Evolutionary conservation across 2,113 vertebrate genomes (phyloP).

Genomic region (Xiphophorus maculatus): DNA sequence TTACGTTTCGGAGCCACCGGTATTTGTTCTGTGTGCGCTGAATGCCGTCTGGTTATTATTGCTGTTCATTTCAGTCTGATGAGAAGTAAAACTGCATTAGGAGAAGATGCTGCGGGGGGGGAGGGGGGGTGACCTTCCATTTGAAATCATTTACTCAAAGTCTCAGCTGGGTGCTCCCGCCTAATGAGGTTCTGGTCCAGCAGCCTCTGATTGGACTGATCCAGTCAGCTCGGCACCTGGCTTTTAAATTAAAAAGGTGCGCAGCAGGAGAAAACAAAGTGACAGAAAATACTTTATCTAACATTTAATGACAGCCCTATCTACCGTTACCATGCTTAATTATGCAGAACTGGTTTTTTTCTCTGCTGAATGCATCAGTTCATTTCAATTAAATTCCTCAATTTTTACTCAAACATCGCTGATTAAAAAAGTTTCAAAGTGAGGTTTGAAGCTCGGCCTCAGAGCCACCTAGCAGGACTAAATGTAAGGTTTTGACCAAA

Average conservation of each 20-base stretch:
- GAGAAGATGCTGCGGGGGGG: not conserved
- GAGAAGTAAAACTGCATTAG: constrained; percentile 13
- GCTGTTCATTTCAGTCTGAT: constrained; percentile 15
- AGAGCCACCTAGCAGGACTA: not conserved
- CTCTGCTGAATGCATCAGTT: not conserved
- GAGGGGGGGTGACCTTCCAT: constrained; percentile 18
- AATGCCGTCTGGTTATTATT: not conserved
- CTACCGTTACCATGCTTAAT: not conserved
- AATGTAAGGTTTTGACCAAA: not conserved
- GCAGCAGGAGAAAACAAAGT: not conserved
- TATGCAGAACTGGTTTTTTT: not conserved
- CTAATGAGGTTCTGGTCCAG: constrained; percentile 37
- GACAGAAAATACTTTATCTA: not conserved
- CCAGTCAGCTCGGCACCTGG: constrained; percentile 7
- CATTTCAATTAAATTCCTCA: not conserved
- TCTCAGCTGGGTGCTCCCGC: constrained; percentile 17
- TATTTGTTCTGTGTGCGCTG: not conserved
- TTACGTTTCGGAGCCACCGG: not conserved
- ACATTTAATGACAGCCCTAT: too few relatives aligned
- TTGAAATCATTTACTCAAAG: constrained; percentile 17
- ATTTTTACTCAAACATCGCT: not conserved
- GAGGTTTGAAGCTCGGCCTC: not conserved
- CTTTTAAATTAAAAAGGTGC: not conserved
- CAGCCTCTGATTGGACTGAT: constrained; percentile 33
- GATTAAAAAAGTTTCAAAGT: not conserved